Conservation (phyloP, 2,113 vertebrate species). For the Laticauda laticaudata region DNA sequence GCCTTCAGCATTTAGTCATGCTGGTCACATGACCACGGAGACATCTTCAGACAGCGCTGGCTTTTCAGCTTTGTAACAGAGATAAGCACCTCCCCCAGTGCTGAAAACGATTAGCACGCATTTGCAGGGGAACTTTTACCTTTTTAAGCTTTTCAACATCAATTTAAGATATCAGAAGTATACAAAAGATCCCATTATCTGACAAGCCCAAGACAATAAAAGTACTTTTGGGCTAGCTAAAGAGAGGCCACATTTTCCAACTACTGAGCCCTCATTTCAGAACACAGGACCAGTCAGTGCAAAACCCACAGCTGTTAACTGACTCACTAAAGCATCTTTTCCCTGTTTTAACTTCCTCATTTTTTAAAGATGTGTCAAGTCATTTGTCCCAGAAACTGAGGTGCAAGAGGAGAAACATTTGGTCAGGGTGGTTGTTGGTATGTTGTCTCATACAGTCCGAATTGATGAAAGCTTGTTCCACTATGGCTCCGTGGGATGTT, state of each 20-base stretch:
- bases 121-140: too few relatives aligned
- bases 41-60: too few relatives aligned
- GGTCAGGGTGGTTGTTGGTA: too few relatives aligned
- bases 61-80: too few relatives aligned
- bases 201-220: background rate
- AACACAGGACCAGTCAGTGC: background rate
- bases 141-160: background rate
- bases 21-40: too few relatives aligned
- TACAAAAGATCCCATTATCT: background rate
- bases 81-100: too few relatives aligned
- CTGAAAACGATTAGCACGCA: too few relatives aligned
- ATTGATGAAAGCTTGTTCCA: background rate
- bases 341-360: background rate
- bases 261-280: background rate
- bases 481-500: background rate
- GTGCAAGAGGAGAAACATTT: background rate
- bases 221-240: background rate
- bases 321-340: background rate
- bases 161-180: background rate
- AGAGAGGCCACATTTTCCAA: background rate
- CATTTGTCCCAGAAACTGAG: background rate
- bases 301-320: background rate
- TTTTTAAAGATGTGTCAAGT: background rate
- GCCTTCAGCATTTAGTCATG: too few relatives aligned
- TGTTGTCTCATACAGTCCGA: background rate